Conservation (phyloP, 2,797 vertebrate species). For the Perodicticus potto region DNA sequence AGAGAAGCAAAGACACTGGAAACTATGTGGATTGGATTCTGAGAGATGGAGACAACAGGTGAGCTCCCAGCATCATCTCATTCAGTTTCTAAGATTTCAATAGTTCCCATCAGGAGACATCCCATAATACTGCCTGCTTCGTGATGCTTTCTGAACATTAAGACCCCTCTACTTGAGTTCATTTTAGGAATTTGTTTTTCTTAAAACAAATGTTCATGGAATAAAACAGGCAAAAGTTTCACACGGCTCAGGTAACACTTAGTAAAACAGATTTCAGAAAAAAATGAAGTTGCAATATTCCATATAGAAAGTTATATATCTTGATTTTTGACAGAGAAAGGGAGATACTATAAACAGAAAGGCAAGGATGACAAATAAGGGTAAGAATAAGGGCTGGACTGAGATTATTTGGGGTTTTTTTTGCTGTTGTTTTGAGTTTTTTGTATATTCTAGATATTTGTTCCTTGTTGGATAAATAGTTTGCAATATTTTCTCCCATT, state of each 20-base stretch:
- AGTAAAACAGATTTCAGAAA: background rate
- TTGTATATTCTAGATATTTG: background rate
- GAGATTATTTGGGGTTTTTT: background rate
- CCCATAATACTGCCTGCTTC: fast-evolving
- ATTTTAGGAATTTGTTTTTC: background rate
- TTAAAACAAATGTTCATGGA: background rate
- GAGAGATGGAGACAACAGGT: background rate
- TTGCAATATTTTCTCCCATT: background rate
- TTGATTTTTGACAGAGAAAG: background rate
- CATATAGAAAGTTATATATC: too few relatives aligned
- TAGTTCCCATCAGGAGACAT: fast-evolving
- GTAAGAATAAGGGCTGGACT: background rate
- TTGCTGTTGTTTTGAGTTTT: background rate
- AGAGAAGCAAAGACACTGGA: background rate
- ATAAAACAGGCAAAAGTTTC: background rate
- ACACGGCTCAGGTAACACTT: background rate
- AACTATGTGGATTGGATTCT: fast-evolving
- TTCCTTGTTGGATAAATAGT: background rate
- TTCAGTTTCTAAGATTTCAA: background rate
- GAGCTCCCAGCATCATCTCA: background rate
- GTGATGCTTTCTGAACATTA: background rate
- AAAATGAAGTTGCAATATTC: background rate
- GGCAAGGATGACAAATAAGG: background rate
- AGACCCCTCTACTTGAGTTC: background rate
- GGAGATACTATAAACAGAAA: background rate